Evolutionary conservation across 2,888 invertebrate species (phyloP), one percentile per base, ranked within the genome.

Genomic region (Iphiclides podalirius): DNA sequence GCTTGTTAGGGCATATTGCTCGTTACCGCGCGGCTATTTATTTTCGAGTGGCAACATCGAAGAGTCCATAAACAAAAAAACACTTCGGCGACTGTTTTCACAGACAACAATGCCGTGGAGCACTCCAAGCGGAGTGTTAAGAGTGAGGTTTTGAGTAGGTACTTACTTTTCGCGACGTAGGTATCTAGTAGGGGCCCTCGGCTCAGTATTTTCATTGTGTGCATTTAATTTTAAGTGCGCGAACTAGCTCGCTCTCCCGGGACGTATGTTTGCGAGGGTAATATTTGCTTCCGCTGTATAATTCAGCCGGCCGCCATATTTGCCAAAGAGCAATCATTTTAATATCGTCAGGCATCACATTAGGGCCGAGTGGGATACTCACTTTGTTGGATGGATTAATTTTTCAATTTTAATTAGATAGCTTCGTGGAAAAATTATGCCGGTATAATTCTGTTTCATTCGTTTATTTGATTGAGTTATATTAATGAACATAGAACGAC

Each of bases 201-300:
- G 78, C 75, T 70, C 86, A 83, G 87, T 90, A 90, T 90, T 90
- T 90, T 90, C 90, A 90, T 90, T 90, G 90, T 90, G 79, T 90
- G 89, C 90, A 90, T 90, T 90, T 90, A 90, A 90, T 90, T 90
- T 90, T 90, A 90, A 90, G 90, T 90, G 90, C 88, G 90, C 90
- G 90, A 90, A 90, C 90, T 90, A 90, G 89, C 90, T 87, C 79
- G 80, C 83, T 87, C 87, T 87, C 89, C 67, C 74, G 86, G 86
- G 89, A 80, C 81, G 84, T 83, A 81, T 90, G 90, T 90, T 90
- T 90, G 89, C 89, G 73, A 81, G 83, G 89, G 87, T 87, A 90
- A 90, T 90, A 90, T 90, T 90, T 90, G 89, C 90, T 82, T 80
- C 88, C 85, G 88, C 85, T 90, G 88, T 90, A 90, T 90, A 90